Percentiles rank a stretch among this genome's conserved stretches.
Evolutionary conservation across 2,888 invertebrate species (phyloP).

Genomic region (Odontothrips loti): DNA sequence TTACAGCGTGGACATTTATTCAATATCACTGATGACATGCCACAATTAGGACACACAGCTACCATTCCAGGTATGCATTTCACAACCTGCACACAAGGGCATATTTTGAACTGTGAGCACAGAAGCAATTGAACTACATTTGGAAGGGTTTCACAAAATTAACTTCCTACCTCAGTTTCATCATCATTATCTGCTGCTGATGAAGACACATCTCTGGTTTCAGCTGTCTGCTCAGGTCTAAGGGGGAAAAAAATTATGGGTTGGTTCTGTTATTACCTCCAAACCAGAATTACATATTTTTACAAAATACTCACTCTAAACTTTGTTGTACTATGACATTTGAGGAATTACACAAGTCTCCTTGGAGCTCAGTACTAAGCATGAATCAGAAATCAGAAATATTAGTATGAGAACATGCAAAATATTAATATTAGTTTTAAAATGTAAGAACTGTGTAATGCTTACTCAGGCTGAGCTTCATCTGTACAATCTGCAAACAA

Average conservation of each 20-base stretch:
- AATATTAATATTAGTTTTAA: not conserved
- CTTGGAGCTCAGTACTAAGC: not conserved
- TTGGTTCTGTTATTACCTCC: not conserved
- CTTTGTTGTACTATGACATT: not conserved
- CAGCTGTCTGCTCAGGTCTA: not conserved
- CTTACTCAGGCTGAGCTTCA: not conserved
- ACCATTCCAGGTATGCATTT: conserved; percentile 42
- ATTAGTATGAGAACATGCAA: not conserved
- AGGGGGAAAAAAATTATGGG: not conserved
- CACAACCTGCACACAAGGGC: not conserved
- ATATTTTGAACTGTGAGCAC: not conserved
- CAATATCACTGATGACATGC: conserved; percentile 73
- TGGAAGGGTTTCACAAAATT: not conserved
- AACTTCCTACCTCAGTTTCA: not conserved
- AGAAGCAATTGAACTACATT: not conserved
- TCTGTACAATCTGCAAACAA: not conserved
- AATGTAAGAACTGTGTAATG: not conserved
- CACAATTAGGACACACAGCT: conserved; percentile 76
- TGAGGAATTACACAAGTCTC: not conserved
- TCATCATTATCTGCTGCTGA: not conserved
- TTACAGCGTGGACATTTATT: conserved; percentile 67
- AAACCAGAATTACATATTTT: not conserved
- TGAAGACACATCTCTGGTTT: not conserved
- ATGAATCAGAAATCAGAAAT: not conserved
- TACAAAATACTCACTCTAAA: not conserved